Evolutionary conservation across 2,888 invertebrate genomes (phyloP), one percentile per base, ranked within the genome.

Genomic region (Agriopis leucophaearia): DNA sequence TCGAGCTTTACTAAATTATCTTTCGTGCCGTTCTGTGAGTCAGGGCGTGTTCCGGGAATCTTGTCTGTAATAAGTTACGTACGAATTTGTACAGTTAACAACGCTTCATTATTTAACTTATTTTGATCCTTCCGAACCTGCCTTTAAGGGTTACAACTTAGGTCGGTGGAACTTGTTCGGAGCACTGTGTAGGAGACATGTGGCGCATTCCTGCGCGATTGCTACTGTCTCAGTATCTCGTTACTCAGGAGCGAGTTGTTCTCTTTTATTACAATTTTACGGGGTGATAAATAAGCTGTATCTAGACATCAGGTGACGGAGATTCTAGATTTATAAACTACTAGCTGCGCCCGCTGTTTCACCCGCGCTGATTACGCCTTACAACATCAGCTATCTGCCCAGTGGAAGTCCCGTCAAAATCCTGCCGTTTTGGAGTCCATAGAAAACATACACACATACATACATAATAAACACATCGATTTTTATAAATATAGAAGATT

Each of bases 41-140:
- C 88, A 88, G 78, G 50, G 66, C 81, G 77, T 79, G 84, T 88
- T 88, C 88, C 79, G 75, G 83, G 88, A 88, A 88, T 80, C 76
- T 76, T 80, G 68, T 64, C 75, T 76, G 84, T 79, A 81, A 82
- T 82, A 81, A 79, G 76, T 80, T 81, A 81, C 77, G 79, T 76
- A 70, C 60, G 64, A 64, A 56, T 64, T 59, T 57, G 74, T 72
- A 71, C 73, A 76, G 74, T 74, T 60, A 57, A 51, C 44, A 57
- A 36, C 56, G 56, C 59, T 60, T 64, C 56, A 50, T 42, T 8
- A 47, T 38, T 61, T 56, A 2, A 40, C 7, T 54, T 56, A 61
- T 40, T 59, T 60, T 64, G 47, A 51, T 52, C 60, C 56, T 69
- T 69, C 55, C 18, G 40, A 10, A 13, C 45, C 18, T 60, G 54